Evolutionary conservation across 2,888 invertebrate genomes (phyloP), one percentile per base, ranked within the genome.

Genomic region (Catocala nupta): DNA sequence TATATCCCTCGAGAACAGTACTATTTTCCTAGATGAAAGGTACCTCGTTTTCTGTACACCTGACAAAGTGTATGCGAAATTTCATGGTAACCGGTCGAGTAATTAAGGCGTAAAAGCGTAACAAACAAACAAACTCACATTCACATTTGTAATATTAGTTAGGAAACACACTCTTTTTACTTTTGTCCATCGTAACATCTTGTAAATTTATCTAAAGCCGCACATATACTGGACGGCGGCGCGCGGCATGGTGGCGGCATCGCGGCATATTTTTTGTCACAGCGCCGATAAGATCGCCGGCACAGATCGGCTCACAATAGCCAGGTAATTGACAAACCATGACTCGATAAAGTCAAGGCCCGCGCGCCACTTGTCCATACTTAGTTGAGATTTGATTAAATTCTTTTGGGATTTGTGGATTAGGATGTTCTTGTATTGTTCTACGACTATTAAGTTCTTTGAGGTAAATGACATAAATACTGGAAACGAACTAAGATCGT

Each of bases 251-350:
- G 56, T 58, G 59, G 77, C 76, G 70, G 71, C 75, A 53, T 47
- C 55, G 77, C 68, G 75, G 78, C 72, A 73, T 70, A 82, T 87
- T 90, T 90, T 89, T 88, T 90, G 88, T 89, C 88, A 83, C 85
- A 84, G 71, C 64, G 59, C 60, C 78, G 91, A 90, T 92, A 90
- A 81, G 82, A 92, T 91, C 91, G 55, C 77, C 78, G 72, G 75
- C 81, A 73, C 70, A 80, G 81, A 80, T 82, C 85, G 78, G 68
- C 60, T 79, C 81, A 92, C 92, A 92, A 92, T 91, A 80, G 89
- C 71, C 64, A 68, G 67, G 88, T 92, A 92, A 93, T 93, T 92
- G 92, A 91, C 91, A 89, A 91, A 90, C 90, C 92, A 91, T 92
- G 92, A 92, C 92, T 91, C 77, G 91, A 87, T 87, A 87, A 88